A percentile compares a stretch with the other conserved stretches of the same genome.
phyloP scores from a whole-genome alignment of 2,113 vertebrate genomes.

The Dascyllus trimaculatus region DNA sequence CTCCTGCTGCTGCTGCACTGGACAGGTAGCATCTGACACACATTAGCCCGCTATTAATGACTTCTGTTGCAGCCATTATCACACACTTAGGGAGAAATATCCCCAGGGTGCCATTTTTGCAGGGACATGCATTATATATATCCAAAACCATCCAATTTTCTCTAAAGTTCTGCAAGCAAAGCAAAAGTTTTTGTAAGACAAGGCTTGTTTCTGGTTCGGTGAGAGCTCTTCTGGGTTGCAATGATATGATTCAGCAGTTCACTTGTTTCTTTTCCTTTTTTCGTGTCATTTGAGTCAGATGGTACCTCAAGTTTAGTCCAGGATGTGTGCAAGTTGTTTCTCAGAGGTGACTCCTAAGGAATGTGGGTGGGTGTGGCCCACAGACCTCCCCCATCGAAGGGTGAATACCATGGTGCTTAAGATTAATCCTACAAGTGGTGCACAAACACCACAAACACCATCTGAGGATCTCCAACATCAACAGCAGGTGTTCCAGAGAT shows the following conservation, averaged over 20 bases:
- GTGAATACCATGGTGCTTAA: constrained; percentile 61
- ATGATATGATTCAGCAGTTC: background rate
- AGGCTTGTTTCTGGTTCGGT: background rate
- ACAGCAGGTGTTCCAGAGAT: constrained; percentile 34
- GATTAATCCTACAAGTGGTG: constrained; percentile 63
- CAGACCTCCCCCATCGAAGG: constrained; percentile 57
- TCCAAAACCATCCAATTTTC: constrained; percentile 42
- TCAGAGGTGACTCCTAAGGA: constrained; percentile 36
- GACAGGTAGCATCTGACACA: constrained; percentile 84
- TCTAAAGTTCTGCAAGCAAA: constrained; percentile 48
- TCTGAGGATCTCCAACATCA: constrained; percentile 42
- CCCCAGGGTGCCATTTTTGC: constrained; percentile 62
- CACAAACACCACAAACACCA: constrained; percentile 59
- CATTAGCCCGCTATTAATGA: constrained; percentile 82
- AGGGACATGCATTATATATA: constrained; percentile 41
- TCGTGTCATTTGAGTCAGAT: background rate
- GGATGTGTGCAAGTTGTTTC: constrained; percentile 9
- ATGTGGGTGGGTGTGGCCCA: constrained; percentile 41
- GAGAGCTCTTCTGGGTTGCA: constrained; percentile 3
- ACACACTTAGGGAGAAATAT: constrained; percentile 66
- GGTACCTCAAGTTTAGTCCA: constrained; percentile 16
- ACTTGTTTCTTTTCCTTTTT: background rate
- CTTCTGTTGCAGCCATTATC: constrained; percentile 76
- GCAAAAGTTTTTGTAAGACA: constrained; percentile 16
- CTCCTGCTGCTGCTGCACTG: constrained; percentile 71